A percentile compares a stretch with the other conserved stretches of the same genome.
Conservation (phyloP, 2,888 invertebrate genomes). For the Eupithecia abbreviata region DNA sequence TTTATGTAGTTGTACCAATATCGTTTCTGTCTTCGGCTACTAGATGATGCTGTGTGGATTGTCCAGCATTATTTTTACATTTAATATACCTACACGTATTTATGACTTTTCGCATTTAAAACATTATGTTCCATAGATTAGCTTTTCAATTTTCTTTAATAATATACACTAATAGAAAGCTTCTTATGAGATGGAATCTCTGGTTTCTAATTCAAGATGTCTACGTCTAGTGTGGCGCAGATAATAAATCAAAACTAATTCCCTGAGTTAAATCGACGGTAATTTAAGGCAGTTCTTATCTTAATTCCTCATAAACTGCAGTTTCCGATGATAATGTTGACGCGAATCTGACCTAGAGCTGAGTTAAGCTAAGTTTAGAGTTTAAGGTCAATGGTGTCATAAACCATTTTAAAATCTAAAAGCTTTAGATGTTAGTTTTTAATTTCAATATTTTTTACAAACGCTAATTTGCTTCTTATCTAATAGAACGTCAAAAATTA, state of each 20-base stretch:
- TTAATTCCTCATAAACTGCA: conserved; percentile 28
- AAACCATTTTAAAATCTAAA: conserved; percentile 17
- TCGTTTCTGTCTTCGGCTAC: not conserved
- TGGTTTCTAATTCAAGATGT: not conserved
- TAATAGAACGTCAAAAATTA: not conserved
- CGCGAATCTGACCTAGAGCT: conserved; percentile 15
- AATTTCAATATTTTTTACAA: conserved; percentile 15
- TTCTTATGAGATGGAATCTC: not conserved
- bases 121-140: not conserved
- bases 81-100: not conserved
- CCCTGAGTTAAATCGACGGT: conserved; percentile 15
- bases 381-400: conserved; percentile 32
- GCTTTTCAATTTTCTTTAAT: not conserved
- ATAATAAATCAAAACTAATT: conserved; percentile 26
- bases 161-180: not conserved
- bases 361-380: conserved; percentile 12
- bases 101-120: not conserved
- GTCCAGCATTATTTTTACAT: not conserved
- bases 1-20: not conserved
- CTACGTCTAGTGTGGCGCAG: conserved; percentile 2
- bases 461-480: not conserved
- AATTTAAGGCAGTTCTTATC: conserved; percentile 17
- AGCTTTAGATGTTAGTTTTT: conserved; percentile 14
- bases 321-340: conserved; percentile 28
- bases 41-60: too few species aligned